These are phyloP conservation scores for Panagrolaimus sp. DNA, from an alignment of 1,140 invertebrate species.

Conservation along the genomic window DNA sequence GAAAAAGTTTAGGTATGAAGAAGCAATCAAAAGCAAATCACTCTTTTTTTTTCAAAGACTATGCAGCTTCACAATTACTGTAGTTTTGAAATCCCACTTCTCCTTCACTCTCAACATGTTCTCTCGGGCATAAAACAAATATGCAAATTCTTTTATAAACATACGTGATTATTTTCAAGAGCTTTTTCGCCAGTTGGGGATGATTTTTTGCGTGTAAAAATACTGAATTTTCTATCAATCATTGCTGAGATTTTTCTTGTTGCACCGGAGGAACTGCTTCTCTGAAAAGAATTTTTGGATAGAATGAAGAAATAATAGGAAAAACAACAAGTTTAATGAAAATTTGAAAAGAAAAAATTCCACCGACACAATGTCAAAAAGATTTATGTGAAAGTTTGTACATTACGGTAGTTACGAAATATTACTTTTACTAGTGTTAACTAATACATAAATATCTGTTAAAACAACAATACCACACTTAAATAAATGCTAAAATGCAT, in stretches of 20 bases:
- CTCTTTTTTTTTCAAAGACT: too few species aligned
- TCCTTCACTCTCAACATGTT: constrained; percentile 47
- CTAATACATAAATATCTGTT: too few species aligned
- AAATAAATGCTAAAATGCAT: too few species aligned
- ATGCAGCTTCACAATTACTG: constrained; percentile 2
- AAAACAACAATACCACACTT: neutral
- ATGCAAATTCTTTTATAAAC: neutral
- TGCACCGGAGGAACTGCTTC: constrained; percentile 56
- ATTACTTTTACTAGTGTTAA: too few species aligned
- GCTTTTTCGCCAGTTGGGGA: constrained; percentile 51
- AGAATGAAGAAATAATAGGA: neutral
- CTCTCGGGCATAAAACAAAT: constrained; percentile 20
- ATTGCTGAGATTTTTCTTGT: constrained; percentile 59
- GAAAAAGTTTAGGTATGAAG: neutral
- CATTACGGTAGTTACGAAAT: neutral
- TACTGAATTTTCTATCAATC: constrained; percentile 57
- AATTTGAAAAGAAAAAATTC: constrained; percentile 13
- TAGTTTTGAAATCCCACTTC: constrained; percentile 30
- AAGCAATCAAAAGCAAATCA: too few species aligned
- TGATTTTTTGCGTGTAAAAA: constrained; percentile 58
- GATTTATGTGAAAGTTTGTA: constrained; percentile 5
- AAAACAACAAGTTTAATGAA: neutral
- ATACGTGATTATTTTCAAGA: constrained; percentile 38
- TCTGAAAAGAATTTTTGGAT: constrained; percentile 41
- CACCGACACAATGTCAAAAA: constrained; percentile 1